phyloP scores from a whole-genome alignment of 2,888 invertebrate species.

The Drosophila tanythrix region DNA sequence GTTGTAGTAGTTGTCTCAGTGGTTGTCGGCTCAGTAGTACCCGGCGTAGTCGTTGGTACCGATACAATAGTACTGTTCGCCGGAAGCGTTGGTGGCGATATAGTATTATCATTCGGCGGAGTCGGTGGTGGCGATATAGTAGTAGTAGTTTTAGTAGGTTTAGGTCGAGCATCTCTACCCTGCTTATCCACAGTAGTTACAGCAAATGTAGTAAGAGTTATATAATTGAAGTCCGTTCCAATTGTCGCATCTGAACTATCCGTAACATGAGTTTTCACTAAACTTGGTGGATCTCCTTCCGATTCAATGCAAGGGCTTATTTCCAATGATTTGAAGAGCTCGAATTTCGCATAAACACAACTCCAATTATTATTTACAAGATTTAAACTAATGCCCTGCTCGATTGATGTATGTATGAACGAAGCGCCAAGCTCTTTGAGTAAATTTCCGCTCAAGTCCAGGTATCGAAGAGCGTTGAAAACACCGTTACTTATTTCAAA shows the following conservation, averaged over 20 bases:
- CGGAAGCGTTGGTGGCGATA: rapidly evolving
- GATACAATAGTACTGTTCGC: background rate
- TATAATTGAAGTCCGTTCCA: background rate
- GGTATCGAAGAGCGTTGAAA: conserved; percentile 13
- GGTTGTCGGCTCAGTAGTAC: no score
- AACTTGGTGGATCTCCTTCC: background rate
- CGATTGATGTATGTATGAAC: conserved; percentile 27
- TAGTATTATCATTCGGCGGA: rapidly evolving
- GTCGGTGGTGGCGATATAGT: no score
- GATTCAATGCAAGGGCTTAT: background rate
- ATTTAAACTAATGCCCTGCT: conserved; percentile 23
- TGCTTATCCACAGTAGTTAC: background rate
- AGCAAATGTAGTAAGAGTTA: background rate
- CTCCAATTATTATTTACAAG: conserved; percentile 58
- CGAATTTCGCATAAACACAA: conserved; percentile 50
- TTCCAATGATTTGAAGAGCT: conserved; percentile 14
- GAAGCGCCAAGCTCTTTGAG: conserved; percentile 41
- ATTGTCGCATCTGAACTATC: background rate
- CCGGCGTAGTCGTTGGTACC: rapidly evolving
- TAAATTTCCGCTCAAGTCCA: conserved; percentile 64
- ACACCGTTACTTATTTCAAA: conserved; percentile 27
- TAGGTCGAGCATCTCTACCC: background rate
- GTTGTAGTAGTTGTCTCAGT: background rate
- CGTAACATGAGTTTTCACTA: background rate
- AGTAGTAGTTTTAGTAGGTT: background rate